Percentiles rank a stretch among this genome's conserved stretches.
Conservation (phyloP, 1,140 invertebrate species). For the Dryas iulia region DNA sequence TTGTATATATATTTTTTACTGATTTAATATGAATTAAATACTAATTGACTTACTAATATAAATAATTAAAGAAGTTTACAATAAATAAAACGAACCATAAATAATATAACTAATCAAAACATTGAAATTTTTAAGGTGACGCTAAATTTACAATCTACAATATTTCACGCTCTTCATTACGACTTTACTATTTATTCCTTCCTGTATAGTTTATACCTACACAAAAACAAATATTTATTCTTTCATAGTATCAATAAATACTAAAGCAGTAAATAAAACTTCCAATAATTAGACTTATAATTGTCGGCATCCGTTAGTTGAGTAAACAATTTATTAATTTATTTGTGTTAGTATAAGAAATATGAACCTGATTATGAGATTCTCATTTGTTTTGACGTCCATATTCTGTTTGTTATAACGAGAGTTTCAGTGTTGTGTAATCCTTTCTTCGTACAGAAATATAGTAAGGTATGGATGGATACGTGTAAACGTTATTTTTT, state of each 20-base stretch:
- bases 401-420: slow-evolving; percentile 25
- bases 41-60: too few species aligned
- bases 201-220: neutral
- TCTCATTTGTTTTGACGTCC: slow-evolving; percentile 19
- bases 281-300: neutral
- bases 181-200: neutral
- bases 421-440: neutral
- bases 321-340: neutral
- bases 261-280: slow-evolving; percentile 4
- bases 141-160: neutral
- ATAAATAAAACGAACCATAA: too few species aligned
- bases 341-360: slow-evolving; percentile 1
- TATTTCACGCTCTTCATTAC: neutral
- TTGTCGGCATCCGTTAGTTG: slow-evolving; percentile 9
- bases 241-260: neutral
- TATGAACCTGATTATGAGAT: slow-evolving; percentile 26
- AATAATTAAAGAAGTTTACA: too few species aligned
- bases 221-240: neutral
- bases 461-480: neutral
- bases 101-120: too few species aligned
- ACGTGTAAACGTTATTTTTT: neutral
- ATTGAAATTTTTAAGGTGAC: neutral
- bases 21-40: too few species aligned
- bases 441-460: neutral
- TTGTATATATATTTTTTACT: too few species aligned